A percentile compares a stretch with the other conserved stretches of the same genome.
These are phyloP conservation scores for Darevskia nairensis DNA, from an alignment of 2,797 vertebrate genomes.

Conservation along the genomic window DNA sequence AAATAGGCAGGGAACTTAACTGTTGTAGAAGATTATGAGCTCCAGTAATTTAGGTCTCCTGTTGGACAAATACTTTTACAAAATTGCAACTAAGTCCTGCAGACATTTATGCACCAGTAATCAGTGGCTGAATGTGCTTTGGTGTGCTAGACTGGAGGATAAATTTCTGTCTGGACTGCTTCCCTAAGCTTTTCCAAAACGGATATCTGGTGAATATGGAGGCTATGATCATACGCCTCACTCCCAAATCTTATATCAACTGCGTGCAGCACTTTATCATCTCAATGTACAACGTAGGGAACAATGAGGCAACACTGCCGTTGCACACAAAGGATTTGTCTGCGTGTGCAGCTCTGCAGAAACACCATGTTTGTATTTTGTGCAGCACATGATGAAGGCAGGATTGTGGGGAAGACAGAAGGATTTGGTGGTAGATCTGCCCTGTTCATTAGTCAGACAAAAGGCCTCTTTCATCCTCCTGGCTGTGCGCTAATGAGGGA, in stretches of 20 bases:
- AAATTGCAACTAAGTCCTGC: not conserved
- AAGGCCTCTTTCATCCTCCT: conserved; percentile 65
- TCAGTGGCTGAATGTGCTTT: too few species aligned
- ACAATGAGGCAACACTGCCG: not conserved
- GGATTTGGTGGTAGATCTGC: conserved; percentile 15
- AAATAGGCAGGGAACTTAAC: not conserved
- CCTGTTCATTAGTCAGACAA: conserved; percentile 56
- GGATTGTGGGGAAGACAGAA: conserved; percentile 19
- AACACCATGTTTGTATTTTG: not conserved
- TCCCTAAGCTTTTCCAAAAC: not conserved
- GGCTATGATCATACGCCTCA: not conserved
- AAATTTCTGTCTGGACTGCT: not conserved
- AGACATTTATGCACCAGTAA: not conserved
- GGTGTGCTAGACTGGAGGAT: not conserved
- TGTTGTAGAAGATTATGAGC: not conserved
- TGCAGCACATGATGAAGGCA: not conserved
- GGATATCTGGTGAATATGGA: not conserved
- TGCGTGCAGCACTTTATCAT: not conserved
- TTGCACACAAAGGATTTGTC: not conserved
- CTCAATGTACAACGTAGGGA: not conserved
- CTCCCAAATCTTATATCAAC: not conserved
- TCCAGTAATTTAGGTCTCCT: not conserved
- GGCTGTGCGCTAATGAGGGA: conserved; percentile 28
- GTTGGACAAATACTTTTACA: not conserved
- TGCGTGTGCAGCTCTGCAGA: not conserved